These are phyloP conservation scores for Holcopasites calliopsidis DNA, from an alignment of 1,140 invertebrate genomes.

Conservation along the genomic window DNA sequence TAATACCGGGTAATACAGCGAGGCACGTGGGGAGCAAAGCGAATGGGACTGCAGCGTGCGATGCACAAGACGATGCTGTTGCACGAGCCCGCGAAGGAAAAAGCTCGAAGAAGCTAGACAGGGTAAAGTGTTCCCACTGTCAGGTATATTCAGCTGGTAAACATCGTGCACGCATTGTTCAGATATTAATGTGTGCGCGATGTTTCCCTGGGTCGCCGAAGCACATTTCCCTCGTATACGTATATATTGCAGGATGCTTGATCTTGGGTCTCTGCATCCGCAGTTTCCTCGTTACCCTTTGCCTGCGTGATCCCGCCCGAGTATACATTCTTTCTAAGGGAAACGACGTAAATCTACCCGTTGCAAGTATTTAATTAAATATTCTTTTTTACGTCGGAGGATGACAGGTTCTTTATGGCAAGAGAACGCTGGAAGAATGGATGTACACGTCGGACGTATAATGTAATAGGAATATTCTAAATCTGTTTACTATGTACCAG, in stretches of 20 bases:
- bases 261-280: not conserved
- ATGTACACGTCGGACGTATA: no score
- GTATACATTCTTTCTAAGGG: not conserved
- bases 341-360: not conserved
- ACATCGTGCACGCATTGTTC: slow-evolving; percentile 18
- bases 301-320: no score
- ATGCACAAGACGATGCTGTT: not conserved
- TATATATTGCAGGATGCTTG: not conserved
- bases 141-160: slow-evolving; percentile 9
- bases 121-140: slow-evolving; percentile 12
- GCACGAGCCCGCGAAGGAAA: not conserved
- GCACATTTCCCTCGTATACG: not conserved
- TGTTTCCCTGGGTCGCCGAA: slow-evolving; percentile 7
- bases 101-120: not conserved
- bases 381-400: no score
- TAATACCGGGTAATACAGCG: slow-evolving; percentile 9
- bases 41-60: slow-evolving; percentile 4
- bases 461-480: no score
- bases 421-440: no score
- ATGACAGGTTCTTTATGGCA: no score
- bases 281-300: not conserved
- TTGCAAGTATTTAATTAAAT: not conserved
- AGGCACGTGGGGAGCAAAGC: not conserved
- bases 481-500: no score
- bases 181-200: not conserved